These are phyloP conservation scores for Noctua fimbriata DNA, from an alignment of 2,888 invertebrate genomes.

Conservation along the genomic window DNA sequence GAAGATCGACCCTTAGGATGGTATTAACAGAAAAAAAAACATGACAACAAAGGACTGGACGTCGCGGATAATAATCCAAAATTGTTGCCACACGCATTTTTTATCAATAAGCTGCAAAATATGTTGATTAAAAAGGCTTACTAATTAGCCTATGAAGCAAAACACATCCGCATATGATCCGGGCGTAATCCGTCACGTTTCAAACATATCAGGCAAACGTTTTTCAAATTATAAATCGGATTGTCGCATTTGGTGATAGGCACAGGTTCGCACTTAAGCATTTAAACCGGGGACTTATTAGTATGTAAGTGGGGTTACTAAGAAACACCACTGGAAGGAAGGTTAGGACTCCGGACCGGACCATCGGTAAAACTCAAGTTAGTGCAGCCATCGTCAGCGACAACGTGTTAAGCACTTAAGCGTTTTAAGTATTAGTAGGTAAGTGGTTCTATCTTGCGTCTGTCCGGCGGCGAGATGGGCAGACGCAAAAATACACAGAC, in stretches of 20 bases:
- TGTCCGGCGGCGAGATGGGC: too few species aligned
- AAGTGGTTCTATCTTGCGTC: too few species aligned
- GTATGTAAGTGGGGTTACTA: background rate
- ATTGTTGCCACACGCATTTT: background rate
- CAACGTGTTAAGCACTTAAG: too few species aligned
- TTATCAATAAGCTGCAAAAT: background rate
- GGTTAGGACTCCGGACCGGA: too few species aligned
- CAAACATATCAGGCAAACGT: background rate
- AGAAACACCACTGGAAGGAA: too few species aligned
- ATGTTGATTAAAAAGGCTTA: conserved; percentile 3
- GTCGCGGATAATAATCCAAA: background rate
- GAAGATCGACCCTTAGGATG: background rate
- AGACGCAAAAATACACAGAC: too few species aligned
- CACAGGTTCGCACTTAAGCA: background rate
- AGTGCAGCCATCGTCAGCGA: too few species aligned
- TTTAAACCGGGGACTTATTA: too few species aligned
- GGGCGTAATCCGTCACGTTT: background rate
- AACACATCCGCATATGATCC: background rate
- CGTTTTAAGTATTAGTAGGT: too few species aligned
- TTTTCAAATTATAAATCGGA: background rate
- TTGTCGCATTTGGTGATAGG: background rate
- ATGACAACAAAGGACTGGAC: background rate
- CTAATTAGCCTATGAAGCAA: background rate
- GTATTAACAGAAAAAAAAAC: background rate
- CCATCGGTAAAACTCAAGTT: too few species aligned